Conservation (phyloP, 2,797 vertebrate genomes). For the Myiothlypis chrysogaster region DNA sequence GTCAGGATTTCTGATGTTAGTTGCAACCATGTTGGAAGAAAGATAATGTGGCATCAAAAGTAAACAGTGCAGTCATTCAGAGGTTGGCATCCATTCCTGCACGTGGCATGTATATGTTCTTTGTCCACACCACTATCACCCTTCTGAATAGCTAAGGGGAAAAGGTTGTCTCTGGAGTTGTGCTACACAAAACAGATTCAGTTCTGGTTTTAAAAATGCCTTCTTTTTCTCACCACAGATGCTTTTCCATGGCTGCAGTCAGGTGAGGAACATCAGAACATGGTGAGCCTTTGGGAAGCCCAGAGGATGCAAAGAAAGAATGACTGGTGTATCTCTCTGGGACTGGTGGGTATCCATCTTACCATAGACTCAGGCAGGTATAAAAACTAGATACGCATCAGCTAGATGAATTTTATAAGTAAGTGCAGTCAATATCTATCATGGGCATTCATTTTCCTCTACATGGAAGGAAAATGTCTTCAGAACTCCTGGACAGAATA, state of each 20-base stretch:
- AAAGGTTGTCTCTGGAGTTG: not conserved
- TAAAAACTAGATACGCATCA: not conserved
- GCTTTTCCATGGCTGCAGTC: not conserved
- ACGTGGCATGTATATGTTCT: rapidly evolving
- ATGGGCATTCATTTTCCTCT: not conserved
- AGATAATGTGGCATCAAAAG: not conserved
- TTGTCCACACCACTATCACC: not conserved
- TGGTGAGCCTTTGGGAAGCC: not conserved
- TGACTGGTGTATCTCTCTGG: not conserved
- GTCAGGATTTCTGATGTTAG: not conserved
- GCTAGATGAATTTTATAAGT: not conserved
- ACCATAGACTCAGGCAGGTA: not conserved
- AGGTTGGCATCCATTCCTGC: not conserved
- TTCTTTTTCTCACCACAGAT: not conserved
- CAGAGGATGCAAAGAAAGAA: not conserved
- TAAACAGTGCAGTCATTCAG: not conserved
- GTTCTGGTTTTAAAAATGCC: not conserved
- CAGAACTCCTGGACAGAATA: not conserved
- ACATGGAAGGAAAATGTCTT: not conserved
- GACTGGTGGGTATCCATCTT: not conserved
- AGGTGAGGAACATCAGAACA: not conserved
- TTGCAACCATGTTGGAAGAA: not conserved
- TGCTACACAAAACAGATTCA: not conserved
- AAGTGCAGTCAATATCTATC: not conserved
- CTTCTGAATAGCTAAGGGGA: not conserved